A percentile compares a stretch with the other conserved stretches of the same genome.
phyloP scores from a whole-genome alignment of 2,113 vertebrate species.

The Carassius gibelio region DNA sequence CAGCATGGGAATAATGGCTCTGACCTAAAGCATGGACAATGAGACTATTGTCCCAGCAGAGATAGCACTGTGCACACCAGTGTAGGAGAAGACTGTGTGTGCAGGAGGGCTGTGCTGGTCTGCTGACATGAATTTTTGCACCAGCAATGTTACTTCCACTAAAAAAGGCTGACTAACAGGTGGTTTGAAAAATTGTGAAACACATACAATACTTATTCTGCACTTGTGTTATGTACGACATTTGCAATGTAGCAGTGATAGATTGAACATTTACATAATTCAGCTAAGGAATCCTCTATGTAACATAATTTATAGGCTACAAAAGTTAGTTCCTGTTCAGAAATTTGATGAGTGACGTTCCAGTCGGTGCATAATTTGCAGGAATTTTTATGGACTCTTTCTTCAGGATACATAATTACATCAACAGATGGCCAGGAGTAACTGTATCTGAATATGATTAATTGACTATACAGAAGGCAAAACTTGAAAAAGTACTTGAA shows the following conservation, averaged over 20 bases:
- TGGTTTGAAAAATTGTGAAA: not conserved
- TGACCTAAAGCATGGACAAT: conserved; percentile 60
- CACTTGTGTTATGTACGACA: not conserved
- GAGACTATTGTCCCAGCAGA: conserved; percentile 57
- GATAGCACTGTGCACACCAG: conserved; percentile 36
- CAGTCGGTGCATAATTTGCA: not conserved
- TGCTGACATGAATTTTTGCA: conserved; percentile 25
- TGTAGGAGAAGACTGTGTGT: conserved; percentile 31
- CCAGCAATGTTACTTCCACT: not conserved
- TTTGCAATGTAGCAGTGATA: not conserved
- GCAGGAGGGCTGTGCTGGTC: not conserved
- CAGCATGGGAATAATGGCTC: conserved; percentile 27
- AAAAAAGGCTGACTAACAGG: not conserved
- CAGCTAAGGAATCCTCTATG: not conserved
- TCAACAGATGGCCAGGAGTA: not conserved
- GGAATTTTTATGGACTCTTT: not conserved
- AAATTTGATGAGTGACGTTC: not conserved
- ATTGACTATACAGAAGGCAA: not conserved
- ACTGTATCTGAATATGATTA: not conserved
- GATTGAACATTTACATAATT: too few species aligned
- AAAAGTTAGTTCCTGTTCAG: not conserved
- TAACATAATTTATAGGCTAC: not conserved
- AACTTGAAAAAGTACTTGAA: not conserved
- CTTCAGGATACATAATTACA: not conserved
- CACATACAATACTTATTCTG: not conserved